Evolutionary conservation across 2,113 vertebrate genomes (phyloP), one percentile per base, ranked within the genome.

Genomic region (Fregata magnificens): DNA sequence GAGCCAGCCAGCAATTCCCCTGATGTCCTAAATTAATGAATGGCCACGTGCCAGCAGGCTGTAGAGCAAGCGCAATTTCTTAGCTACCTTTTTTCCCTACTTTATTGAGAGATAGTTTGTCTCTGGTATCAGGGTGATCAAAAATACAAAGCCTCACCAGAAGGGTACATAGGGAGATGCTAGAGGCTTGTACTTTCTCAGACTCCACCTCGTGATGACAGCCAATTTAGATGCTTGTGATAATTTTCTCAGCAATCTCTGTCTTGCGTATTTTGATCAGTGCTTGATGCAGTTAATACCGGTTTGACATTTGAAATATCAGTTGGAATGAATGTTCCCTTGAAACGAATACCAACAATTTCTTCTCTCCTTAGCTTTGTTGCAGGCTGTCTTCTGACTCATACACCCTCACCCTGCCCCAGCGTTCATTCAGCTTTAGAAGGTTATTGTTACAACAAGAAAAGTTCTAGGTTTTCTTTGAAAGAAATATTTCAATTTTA

Each of bases 231-330:
- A 84, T 93, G 83, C 65, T 65, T 69, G 44, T 78, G 86, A 91
- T 96, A 55, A 82, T 95, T 96, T 92, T 62, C 79, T 86, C 71
- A 62, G 88, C 83, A 32, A 31, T 88, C 56, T 82, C 84, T 13
- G 42, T 74, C 77, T 84, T 90, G 71, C 74, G 85, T 96, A 65
- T 93, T 96, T 96, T 94, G 95, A 96, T 95, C 93, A 38, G 79
- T 38, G 65, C 79, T 70, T 88, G 90, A 92, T 93, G 92, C 63
- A 63, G 67, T 90, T 97, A 83, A 94, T 87, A n/a, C 85, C 78
- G 36, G 67, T 84, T 81, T 93, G 93, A 95, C 84, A 72, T 94
- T 61, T 74, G 91, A 93, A 95, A 78, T 88, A 94, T 16, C 85
- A 47, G 34, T 50, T 65, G 70, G 77, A 58, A 65, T 92, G 69